Conservation (phyloP, 2,888 invertebrate genomes). For the Watsonalla binaria region DNA sequence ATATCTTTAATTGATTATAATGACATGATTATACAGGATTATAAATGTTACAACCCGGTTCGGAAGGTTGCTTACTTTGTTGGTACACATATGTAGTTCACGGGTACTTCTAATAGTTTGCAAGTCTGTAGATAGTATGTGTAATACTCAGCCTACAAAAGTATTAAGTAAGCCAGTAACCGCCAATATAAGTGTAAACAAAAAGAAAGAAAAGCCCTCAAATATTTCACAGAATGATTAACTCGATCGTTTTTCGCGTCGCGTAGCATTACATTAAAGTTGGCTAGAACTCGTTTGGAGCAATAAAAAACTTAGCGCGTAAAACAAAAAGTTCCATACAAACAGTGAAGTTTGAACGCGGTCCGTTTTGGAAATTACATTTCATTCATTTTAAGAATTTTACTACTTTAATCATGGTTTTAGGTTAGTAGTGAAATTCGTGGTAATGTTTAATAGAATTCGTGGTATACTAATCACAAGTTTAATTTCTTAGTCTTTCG, state of each 20-base stretch:
- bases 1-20: no score
- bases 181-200: not conserved
- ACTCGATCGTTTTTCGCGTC: constrained; percentile 15
- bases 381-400: constrained; percentile 3
- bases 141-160: no score
- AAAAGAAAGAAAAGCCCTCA: constrained; percentile 3
- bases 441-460: no score
- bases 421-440: no score
- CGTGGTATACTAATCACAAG: no score
- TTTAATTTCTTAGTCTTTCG: no score
- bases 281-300: constrained; percentile 12
- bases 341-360: constrained; percentile 13
- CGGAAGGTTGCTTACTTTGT: no score
- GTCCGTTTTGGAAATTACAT: constrained; percentile 5
- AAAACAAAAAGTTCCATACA: constrained; percentile 14
- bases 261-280: constrained; percentile 12
- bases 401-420: not conserved
- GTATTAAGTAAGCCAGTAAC: not conserved
- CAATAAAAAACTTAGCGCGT: constrained; percentile 19
- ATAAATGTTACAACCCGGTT: no score
- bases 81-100: no score
- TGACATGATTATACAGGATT: no score
- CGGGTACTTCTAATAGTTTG: no score
- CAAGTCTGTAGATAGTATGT: no score
- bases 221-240: constrained; percentile 11